These are phyloP conservation scores for Timema cristinae DNA, from an alignment of 2,888 invertebrate genomes.

Conservation along the genomic window DNA sequence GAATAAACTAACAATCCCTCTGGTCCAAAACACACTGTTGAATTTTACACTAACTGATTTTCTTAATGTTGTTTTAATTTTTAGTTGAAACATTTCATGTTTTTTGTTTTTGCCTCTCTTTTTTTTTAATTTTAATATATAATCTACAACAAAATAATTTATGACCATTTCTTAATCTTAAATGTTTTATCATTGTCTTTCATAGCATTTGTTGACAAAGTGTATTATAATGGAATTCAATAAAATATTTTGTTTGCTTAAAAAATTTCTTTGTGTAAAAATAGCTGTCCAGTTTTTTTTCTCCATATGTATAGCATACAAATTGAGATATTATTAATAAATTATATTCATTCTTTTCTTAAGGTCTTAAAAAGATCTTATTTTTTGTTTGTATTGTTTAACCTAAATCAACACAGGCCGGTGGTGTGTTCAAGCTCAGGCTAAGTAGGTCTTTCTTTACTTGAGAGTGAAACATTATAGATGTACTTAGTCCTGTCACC, in stretches of 20 bases:
- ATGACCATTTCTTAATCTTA: slow-evolving; percentile 23
- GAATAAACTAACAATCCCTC: slow-evolving; percentile 1
- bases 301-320: too few species aligned
- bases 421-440: too few species aligned
- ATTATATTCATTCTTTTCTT: too few species aligned
- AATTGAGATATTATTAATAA: too few species aligned
- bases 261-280: slow-evolving; percentile 11
- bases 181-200: slow-evolving; percentile 30
- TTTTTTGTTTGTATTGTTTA: too few species aligned
- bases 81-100: slow-evolving; percentile 22
- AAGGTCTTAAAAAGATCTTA: too few species aligned
- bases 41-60: neutral
- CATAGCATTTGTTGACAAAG: slow-evolving; percentile 31
- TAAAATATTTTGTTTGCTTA: slow-evolving; percentile 30
- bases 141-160: slow-evolving; percentile 24
- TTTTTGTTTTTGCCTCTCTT: slow-evolving; percentile 24
- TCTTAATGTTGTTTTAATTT: slow-evolving; percentile 17
- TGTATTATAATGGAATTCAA: slow-evolving; percentile 32
- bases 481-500: too few species aligned
- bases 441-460: too few species aligned
- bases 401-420: too few species aligned
- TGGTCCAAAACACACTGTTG: slow-evolving; percentile 7
- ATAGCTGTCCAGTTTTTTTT: neutral
- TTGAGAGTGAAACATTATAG: too few species aligned
- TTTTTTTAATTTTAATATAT: slow-evolving; percentile 18